Evolutionary conservation across 2,888 invertebrate genomes (phyloP), one percentile per base, ranked within the genome.

Genomic region (Coenonympha arcania): DNA sequence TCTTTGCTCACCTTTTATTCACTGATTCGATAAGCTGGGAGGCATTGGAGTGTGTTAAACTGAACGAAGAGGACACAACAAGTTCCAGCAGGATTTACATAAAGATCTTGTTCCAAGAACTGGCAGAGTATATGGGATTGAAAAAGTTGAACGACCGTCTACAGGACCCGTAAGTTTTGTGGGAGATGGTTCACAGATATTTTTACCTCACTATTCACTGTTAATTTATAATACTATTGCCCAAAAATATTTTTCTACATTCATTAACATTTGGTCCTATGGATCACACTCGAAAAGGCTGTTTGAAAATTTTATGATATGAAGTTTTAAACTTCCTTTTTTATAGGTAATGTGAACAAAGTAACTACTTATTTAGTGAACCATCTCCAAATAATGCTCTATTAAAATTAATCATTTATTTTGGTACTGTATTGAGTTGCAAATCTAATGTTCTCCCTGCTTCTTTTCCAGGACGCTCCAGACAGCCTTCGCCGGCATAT

Each of bases 11-110:
- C 87, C 88, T 99, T 1, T 84, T 99, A 0, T 95, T 95, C 66
- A 98, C 99, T 0, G 99, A 99, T 76, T 96, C 99, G 0, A 98
- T 99, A 45, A 92, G 95, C 40, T 99, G 99, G 99, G 93, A 94
- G 74, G 96, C 95, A 0, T 74, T 99, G 57, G 91, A 92, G 11
- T 93, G 93, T 64, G 95, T 99, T 41, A 93, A 92, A 65, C 78
- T 99, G 43, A 99, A 96, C 64, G 98, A 99, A 79, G 96, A 98
- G 52, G 98, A 99, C 61, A 99, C 99, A 0, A 98, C 98, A 0
- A 98, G 98, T 59, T 97, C 98, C 0, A 96, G 97, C 71, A 89
- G 99, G 60, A 97, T 99, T 67, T 99, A 98, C 72, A 95, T 99
- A 50, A 99, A 99, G 85, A 98, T 98, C 58, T 83, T 99, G 28